These are phyloP conservation scores for Achlya flavicornis DNA, from an alignment of 2,888 invertebrate species.

Conservation along the genomic window DNA sequence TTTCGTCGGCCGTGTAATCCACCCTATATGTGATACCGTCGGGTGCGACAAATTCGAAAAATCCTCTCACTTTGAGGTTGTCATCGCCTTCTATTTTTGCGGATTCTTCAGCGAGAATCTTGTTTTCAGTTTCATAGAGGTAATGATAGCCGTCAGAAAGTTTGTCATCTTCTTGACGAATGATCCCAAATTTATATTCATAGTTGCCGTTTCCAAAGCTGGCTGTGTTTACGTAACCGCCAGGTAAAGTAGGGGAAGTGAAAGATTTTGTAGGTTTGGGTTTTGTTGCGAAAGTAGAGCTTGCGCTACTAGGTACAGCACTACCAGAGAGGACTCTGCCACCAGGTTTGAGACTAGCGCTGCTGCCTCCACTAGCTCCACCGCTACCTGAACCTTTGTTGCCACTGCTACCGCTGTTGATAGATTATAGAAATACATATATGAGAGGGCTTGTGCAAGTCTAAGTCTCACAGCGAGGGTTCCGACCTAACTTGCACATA, in stretches of 20 bases:
- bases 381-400: not conserved
- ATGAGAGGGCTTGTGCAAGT: too few relatives aligned
- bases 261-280: slow-evolving; percentile 11
- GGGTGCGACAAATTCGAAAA: slow-evolving; percentile 71
- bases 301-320: slow-evolving; percentile 39
- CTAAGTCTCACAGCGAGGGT: too few relatives aligned
- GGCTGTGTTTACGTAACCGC: slow-evolving; percentile 14
- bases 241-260: not conserved
- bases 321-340: slow-evolving; percentile 25
- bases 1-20: slow-evolving; percentile 77
- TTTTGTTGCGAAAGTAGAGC: slow-evolving; percentile 13
- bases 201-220: slow-evolving; percentile 42
- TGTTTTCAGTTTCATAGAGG: slow-evolving; percentile 78
- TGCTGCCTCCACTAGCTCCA: not conserved
- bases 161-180: slow-evolving; percentile 71
- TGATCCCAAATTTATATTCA: slow-evolving; percentile 72
- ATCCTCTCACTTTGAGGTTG: slow-evolving; percentile 66
- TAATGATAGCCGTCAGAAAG: slow-evolving; percentile 73
- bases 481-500: too few relatives aligned
- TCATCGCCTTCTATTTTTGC: slow-evolving; percentile 67
- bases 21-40: slow-evolving; percentile 77
- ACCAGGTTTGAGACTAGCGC: not conserved
- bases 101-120: slow-evolving; percentile 73
- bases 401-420: slow-evolving; percentile 38
- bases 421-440: slow-evolving; percentile 14